Evolutionary conservation across 2,888 invertebrate genomes (phyloP).

Genomic region (Drosophila lutescens): DNA sequence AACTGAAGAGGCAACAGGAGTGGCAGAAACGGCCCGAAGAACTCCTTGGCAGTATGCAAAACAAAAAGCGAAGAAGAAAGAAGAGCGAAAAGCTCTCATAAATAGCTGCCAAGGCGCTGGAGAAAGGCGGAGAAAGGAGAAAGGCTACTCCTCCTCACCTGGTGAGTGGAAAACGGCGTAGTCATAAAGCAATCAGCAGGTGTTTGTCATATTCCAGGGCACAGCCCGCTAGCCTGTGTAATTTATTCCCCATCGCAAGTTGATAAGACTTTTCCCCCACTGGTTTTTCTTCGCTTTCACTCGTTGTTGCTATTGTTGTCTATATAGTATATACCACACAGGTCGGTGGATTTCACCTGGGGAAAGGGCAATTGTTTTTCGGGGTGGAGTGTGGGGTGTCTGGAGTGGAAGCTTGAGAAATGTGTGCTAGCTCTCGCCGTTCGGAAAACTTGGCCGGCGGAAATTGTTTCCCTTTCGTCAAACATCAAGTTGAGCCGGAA

Average conservation of each 20-base stretch:
- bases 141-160: background rate
- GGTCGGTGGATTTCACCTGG: background rate
- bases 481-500: constrained; percentile 14
- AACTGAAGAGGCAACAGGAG: constrained; percentile 34
- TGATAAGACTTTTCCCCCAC: constrained; percentile 45
- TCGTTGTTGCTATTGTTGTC: constrained; percentile 13
- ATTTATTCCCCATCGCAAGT: constrained; percentile 60
- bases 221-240: constrained; percentile 31
- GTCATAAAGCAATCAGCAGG: constrained; percentile 68
- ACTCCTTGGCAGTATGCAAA: constrained; percentile 59
- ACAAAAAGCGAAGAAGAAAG: constrained; percentile 35
- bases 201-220: constrained; percentile 61
- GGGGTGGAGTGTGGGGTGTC: constrained; percentile 9
- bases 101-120: constrained; percentile 60
- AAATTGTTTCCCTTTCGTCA: constrained; percentile 5
- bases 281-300: background rate
- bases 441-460: constrained; percentile 1
- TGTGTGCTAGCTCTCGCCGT: background rate
- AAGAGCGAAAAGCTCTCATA: constrained; percentile 61
- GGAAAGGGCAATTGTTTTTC: constrained; percentile 25
- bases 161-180: constrained; percentile 6
- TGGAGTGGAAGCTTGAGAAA: constrained; percentile 10
- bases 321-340: background rate
- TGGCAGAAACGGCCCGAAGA: constrained; percentile 12
- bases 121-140: background rate